phyloP scores from a whole-genome alignment of 2,113 vertebrate genomes.

The Copsychus sechellarum region DNA sequence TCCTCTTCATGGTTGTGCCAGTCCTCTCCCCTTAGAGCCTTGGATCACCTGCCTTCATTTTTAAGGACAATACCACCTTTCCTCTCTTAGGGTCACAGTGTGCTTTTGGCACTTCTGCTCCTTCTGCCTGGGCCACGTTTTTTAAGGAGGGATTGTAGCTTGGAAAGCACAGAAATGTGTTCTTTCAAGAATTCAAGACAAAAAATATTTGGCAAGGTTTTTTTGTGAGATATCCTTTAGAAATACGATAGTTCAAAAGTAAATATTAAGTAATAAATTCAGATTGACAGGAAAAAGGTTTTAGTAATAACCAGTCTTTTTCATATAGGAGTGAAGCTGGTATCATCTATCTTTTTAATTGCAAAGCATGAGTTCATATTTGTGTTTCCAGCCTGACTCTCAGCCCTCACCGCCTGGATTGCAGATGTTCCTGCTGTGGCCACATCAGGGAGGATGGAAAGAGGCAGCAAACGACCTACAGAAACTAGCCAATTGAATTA shows the following conservation, averaged over 20 bases:
- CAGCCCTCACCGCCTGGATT: not conserved
- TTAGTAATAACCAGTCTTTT: not conserved
- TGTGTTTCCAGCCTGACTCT: not conserved
- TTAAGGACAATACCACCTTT: not conserved
- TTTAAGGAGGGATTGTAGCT: not conserved
- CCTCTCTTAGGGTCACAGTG: not conserved
- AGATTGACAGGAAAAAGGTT: not conserved
- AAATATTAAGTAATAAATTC: not conserved
- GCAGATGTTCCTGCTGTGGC: not conserved
- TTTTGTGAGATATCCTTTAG: not conserved
- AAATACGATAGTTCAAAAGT: not conserved
- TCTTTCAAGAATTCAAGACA: not conserved
- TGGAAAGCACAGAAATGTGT: not conserved
- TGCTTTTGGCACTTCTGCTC: not conserved
- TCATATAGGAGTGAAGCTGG: not conserved
- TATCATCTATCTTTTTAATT: not conserved
- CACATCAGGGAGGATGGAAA: not conserved
- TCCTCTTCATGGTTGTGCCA: not conserved
- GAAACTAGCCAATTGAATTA: not conserved
- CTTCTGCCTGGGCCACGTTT: not conserved
- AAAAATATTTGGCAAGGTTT: not conserved
- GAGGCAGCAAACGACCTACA: not conserved
- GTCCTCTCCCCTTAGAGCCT: not conserved
- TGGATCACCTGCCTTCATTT: not conserved
- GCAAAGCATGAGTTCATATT: not conserved